Evolutionary conservation across 1,140 invertebrate species (phyloP).

Genomic region (Drosophila auraria): DNA sequence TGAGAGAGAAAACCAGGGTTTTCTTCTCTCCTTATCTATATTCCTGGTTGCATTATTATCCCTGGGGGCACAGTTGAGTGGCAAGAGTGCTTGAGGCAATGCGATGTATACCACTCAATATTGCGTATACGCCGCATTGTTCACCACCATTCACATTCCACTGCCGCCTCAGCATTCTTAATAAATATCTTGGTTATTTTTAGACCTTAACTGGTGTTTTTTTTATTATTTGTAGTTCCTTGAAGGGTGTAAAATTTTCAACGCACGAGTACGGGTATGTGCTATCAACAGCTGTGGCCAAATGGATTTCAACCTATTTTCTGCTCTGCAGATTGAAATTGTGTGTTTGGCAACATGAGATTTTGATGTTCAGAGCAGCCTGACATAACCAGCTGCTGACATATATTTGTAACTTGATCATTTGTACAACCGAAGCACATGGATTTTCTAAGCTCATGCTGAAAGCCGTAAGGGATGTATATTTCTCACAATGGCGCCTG

Average conservation of each 20-base stretch:
- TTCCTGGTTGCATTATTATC: constrained; percentile 43
- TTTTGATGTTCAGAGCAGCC: constrained; percentile 48
- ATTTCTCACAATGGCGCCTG: background rate
- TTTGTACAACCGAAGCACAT: background rate
- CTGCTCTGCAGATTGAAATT: constrained; percentile 18
- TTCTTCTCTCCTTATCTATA: constrained; percentile 20
- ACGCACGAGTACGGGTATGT: constrained; percentile 17
- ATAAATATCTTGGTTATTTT: constrained; percentile 48
- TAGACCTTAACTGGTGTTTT: constrained; percentile 24
- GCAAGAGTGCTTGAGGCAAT: constrained; percentile 24
- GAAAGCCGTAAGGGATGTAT: background rate
- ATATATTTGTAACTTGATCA: constrained; percentile 33
- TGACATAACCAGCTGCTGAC: constrained; percentile 54
- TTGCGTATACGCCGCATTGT: constrained; percentile 67
- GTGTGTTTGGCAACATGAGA: constrained; percentile 61
- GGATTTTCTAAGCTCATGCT: background rate
- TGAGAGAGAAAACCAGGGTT: background rate
- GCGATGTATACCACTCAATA: constrained; percentile 22
- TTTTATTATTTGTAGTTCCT: constrained; percentile 29
- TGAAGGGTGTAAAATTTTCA: constrained; percentile 51
- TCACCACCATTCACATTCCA: constrained; percentile 10
- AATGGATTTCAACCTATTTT: constrained; percentile 30
- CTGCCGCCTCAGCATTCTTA: constrained; percentile 10
- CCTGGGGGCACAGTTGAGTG: constrained; percentile 4
- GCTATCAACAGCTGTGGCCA: constrained; percentile 36